These are phyloP conservation scores for Micromussa lordhowensis DNA, from an alignment of 92 coral and sea anemone species.

Conservation along the genomic window DNA sequence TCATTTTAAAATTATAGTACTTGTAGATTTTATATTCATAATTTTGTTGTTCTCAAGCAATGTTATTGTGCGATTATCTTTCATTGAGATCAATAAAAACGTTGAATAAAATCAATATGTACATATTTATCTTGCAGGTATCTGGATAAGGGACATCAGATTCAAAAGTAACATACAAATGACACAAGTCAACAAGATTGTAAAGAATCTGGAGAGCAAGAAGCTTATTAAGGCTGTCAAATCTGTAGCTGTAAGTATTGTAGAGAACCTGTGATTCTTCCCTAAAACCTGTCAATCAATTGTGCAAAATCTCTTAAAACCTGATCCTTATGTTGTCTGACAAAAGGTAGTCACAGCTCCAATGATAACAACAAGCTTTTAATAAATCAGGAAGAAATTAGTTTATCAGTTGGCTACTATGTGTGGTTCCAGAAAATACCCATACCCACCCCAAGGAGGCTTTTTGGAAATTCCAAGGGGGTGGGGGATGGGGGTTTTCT, in stretches of 20 bases:
- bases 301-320: no score
- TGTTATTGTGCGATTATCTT: no score
- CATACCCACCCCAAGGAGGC: no score
- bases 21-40: background rate
- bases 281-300: background rate
- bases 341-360: no score
- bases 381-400: no score
- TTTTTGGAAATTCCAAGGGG: no score
- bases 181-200: conserved; percentile 95
- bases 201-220: conserved; percentile 94
- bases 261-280: background rate
- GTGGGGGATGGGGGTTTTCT: no score
- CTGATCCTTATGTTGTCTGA: no score
- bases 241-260: conserved; percentile 90
- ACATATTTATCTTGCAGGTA: conserved; percentile 60
- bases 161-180: conserved; percentile 93
- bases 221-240: conserved; percentile 96
- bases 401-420: no score
- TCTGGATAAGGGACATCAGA: conserved; percentile 97
- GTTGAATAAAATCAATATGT: background rate
- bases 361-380: no score
- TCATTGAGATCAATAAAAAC: background rate
- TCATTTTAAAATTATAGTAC: background rate
- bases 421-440: no score
- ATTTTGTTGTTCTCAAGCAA: background rate